Percentiles rank a stretch among this genome's conserved stretches.
Conservation (phyloP, 2,888 invertebrate species). For the Gibbula magus region DNA sequence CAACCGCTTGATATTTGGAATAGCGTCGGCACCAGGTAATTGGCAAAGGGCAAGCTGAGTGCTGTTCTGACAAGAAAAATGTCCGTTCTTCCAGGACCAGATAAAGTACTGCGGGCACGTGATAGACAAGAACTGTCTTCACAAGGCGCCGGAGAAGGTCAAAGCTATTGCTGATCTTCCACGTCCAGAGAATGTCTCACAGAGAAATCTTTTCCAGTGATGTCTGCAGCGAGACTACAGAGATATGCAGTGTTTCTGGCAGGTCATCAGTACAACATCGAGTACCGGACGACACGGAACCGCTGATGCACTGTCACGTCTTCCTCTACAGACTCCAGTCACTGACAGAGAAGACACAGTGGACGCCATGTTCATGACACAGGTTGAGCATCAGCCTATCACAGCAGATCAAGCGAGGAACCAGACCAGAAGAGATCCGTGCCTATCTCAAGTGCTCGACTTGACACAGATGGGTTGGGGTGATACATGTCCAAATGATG, state of each 20-base stretch:
- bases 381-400: too few relatives aligned
- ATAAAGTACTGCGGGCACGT: constrained; percentile 36
- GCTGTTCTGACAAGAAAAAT: too few relatives aligned
- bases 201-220: constrained; percentile 9
- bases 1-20: too few relatives aligned
- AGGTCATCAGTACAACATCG: constrained; percentile 27
- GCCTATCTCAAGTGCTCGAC: too few relatives aligned
- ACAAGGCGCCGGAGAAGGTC: constrained; percentile 34
- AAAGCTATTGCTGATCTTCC: not conserved
- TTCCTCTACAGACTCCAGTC: constrained; percentile 17
- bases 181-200: not conserved
- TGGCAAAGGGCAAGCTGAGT: not conserved
- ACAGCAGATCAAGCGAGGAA: not conserved
- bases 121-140: constrained; percentile 41
- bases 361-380: too few relatives aligned
- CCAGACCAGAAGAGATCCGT: too few relatives aligned
- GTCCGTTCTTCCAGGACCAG: too few relatives aligned
- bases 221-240: constrained; percentile 29
- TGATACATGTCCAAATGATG: constrained; percentile 18
- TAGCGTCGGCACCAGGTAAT: not conserved
- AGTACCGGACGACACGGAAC: constrained; percentile 13
- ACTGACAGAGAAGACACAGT: too few relatives aligned
- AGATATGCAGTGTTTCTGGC: constrained; percentile 25
- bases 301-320: constrained; percentile 31
- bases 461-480: not conserved